Evolutionary conservation across 2,113 vertebrate genomes (phyloP).

Genomic region (Struthio camelus): DNA sequence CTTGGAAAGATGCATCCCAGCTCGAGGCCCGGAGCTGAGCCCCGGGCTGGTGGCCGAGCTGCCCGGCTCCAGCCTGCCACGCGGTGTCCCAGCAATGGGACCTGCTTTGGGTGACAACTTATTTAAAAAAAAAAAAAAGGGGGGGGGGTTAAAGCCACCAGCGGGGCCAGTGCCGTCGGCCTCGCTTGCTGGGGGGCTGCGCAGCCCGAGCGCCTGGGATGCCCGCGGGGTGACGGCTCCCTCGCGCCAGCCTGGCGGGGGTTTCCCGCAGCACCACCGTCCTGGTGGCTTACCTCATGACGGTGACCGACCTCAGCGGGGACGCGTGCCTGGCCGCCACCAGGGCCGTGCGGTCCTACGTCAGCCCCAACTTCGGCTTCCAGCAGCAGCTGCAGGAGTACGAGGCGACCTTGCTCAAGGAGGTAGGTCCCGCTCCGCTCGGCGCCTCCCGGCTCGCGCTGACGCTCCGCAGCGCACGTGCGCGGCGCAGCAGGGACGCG

Average conservation of each 20-base stretch:
- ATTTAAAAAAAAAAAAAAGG: too few species aligned
- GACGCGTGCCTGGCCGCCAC: constrained; percentile 85
- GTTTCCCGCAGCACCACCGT: constrained; percentile 90
- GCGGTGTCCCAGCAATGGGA: too few species aligned
- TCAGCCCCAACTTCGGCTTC: constrained; percentile 87
- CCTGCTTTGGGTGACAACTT: too few species aligned
- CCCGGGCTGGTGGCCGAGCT: too few species aligned
- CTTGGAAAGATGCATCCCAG: fast-evolving
- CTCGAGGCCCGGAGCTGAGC: too few species aligned
- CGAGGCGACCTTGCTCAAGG: constrained; percentile 77
- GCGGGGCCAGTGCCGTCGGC: too few species aligned
- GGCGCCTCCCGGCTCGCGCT: too few species aligned
- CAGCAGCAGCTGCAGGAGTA: constrained; percentile 90
- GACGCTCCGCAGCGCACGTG: neutral
- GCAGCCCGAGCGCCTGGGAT: too few species aligned
- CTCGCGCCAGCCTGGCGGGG: constrained; percentile 79
- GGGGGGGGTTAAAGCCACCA: too few species aligned
- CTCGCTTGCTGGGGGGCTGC: too few species aligned
- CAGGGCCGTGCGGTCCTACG: constrained; percentile 82
- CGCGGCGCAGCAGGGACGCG: neutral
- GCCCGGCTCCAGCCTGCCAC: too few species aligned
- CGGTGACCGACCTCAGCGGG: constrained; percentile 85
- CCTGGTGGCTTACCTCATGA: constrained; percentile 92
- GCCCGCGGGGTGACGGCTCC: neutral
- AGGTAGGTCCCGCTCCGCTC: constrained; percentile 59